Evolutionary conservation across 2,113 vertebrate species (phyloP).

Genomic region (Tragelaphus imberbis): DNA sequence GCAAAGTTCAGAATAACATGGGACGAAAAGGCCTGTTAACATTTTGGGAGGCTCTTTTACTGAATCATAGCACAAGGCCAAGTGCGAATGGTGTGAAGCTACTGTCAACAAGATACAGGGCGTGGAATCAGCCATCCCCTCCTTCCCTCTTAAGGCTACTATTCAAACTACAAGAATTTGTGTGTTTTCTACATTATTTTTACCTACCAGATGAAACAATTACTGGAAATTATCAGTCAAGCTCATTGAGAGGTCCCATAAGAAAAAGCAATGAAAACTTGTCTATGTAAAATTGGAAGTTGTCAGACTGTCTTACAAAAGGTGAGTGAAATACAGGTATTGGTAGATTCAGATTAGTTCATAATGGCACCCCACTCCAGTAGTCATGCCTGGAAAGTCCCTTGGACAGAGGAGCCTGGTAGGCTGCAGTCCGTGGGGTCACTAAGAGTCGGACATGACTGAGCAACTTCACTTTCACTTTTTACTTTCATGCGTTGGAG

Average conservation of each 20-base stretch:
- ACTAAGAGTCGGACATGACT: no score
- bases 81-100: background rate
- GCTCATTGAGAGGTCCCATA: background rate
- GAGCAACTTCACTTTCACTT: no score
- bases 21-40: background rate
- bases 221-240: background rate
- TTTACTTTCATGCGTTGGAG: no score
- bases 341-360: background rate
- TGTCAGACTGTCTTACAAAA: background rate
- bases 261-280: background rate
- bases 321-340: background rate
- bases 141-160: background rate
- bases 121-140: background rate
- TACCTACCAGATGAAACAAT: background rate
- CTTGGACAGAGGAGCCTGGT: no score
- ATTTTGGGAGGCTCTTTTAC: background rate
- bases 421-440: no score
- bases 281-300: background rate
- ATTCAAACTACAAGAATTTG: background rate
- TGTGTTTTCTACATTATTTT: background rate
- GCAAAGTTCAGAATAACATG: background rate
- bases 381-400: no score
- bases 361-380: no score
- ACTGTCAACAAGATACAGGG: background rate
- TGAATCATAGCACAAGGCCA: background rate